Conservation (phyloP, 2,113 vertebrate genomes). For the Ovis aries region DNA sequence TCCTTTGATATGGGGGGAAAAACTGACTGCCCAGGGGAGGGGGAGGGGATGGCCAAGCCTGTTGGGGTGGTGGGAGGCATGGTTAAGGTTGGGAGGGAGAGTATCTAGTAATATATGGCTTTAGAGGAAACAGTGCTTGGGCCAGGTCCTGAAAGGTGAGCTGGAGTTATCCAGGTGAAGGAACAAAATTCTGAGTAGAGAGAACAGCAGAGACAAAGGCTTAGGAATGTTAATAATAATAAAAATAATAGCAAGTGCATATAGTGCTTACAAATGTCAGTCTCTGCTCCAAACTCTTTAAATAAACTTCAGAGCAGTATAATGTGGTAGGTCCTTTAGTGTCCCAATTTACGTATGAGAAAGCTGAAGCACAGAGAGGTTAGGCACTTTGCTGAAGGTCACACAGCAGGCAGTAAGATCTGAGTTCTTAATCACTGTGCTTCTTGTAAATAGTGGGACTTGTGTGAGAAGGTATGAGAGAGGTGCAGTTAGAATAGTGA, state of each 20-base stretch:
- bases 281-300: too few species aligned
- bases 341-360: neutral
- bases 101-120: neutral
- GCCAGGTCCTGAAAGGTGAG: neutral
- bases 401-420: neutral
- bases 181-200: neutral
- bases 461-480: neutral
- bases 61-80: fast-evolving
- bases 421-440: neutral
- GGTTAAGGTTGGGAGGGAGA: fast-evolving
- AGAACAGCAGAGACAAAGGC: neutral
- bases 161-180: neutral
- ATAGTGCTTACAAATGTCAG: neutral
- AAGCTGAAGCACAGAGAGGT: neutral
- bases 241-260: neutral
- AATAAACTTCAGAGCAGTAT: neutral
- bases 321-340: neutral
- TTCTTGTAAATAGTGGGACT: neutral
- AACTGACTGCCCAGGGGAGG: neutral
- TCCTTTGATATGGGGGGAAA: neutral
- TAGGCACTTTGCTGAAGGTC: neutral
- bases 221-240: neutral
- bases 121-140: neutral
- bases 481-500: neutral
- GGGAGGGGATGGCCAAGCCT: neutral